A percentile compares a stretch with the other conserved stretches of the same genome.
These are phyloP conservation scores for Pomatostomus ruficeps DNA, from an alignment of 2,113 vertebrate species.

Conservation along the genomic window DNA sequence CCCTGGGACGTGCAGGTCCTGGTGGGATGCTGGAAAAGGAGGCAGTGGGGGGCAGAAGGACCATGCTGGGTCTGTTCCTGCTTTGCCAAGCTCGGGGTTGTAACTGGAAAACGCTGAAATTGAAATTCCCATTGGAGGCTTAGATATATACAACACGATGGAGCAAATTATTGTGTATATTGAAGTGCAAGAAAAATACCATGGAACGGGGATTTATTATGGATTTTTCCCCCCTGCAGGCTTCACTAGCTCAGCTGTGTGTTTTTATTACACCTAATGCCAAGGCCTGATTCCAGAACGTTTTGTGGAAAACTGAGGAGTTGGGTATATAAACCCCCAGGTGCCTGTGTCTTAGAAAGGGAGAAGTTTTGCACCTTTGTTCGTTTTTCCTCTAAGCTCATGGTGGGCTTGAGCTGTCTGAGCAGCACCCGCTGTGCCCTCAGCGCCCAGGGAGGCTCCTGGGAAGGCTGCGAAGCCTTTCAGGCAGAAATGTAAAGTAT, in stretches of 20 bases:
- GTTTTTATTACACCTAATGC: neutral
- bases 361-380: neutral
- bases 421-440: neutral
- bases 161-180: neutral
- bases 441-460: neutral
- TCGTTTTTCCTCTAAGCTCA: neutral
- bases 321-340: neutral
- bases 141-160: neutral
- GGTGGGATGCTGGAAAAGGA: neutral
- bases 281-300: neutral
- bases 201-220: neutral
- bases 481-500: neutral
- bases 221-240: neutral
- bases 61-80: rapidly evolving
- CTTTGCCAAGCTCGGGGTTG: neutral
- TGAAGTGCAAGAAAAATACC: neutral
- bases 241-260: neutral
- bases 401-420: neutral
- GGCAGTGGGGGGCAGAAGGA: no score
- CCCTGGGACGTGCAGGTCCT: rapidly evolving
- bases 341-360: neutral
- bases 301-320: neutral
- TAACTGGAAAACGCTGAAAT: neutral
- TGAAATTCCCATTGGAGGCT: neutral
- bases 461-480: neutral